phyloP scores from a whole-genome alignment of 2,113 vertebrate genomes.

The Vireo altiloquus region DNA sequence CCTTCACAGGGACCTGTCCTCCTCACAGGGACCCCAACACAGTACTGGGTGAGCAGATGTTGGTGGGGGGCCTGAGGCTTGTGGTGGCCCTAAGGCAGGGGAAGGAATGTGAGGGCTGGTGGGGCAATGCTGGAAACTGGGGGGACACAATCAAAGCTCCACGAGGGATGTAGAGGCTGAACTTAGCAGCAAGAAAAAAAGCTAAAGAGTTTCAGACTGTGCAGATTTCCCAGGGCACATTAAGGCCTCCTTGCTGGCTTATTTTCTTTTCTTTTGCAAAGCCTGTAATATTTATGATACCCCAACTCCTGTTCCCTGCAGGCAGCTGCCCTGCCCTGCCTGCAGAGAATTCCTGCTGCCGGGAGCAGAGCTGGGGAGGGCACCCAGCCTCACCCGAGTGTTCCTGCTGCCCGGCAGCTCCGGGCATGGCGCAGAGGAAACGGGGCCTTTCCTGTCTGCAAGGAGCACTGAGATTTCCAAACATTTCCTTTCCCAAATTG shows the following conservation, averaged over 20 bases:
- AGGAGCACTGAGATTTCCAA: not conserved
- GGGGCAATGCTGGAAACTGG: fast-evolving
- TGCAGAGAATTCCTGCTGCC: not conserved
- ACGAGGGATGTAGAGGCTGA: not conserved
- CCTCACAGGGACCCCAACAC: fast-evolving
- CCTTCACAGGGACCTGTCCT: not conserved
- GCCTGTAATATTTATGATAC: not conserved
- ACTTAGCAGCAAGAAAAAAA: not conserved
- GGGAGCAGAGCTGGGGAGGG: not conserved
- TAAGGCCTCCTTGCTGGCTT: not conserved
- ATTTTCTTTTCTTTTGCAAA: not conserved
- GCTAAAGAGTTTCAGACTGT: not conserved
- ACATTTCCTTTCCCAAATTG: conserved; percentile 52
- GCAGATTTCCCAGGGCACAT: not conserved
- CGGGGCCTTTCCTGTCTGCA: conserved; percentile 19
- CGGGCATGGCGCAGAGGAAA: not conserved
- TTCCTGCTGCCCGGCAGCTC: not conserved
- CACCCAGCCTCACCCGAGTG: not conserved
- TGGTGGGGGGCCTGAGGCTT: not conserved
- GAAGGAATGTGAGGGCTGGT: not conserved
- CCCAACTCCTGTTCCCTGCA: not conserved
- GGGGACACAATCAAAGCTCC: not conserved
- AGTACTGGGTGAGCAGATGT: fast-evolving
- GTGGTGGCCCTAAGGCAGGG: not conserved
- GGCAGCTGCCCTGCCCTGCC: not conserved